These are phyloP conservation scores for Microtus ochrogaster DNA, from an alignment of 2,113 vertebrate species.

Conservation along the genomic window DNA sequence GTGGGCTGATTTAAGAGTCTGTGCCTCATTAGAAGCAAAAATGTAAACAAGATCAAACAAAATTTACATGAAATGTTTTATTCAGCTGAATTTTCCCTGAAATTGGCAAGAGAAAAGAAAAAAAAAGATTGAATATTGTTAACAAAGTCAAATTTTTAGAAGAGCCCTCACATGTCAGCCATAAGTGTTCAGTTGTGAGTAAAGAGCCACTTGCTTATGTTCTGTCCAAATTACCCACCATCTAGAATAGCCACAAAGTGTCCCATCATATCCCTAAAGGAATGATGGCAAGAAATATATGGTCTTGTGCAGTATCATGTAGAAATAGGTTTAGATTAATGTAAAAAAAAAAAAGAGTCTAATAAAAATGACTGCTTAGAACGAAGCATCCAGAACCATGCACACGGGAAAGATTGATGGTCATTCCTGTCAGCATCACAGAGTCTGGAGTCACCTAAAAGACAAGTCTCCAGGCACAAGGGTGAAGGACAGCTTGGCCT, in stretches of 20 bases:
- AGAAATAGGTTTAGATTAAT: constrained; percentile 25
- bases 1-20: constrained; percentile 59
- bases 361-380: not conserved
- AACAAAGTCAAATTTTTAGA: constrained; percentile 40
- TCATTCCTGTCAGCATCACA: not conserved
- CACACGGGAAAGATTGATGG: not conserved
- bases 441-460: not conserved
- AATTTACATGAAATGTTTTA: constrained; percentile 77
- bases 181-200: not conserved
- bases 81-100: constrained; percentile 64
- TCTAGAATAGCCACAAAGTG: not conserved
- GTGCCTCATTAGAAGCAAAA: constrained; percentile 69
- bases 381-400: not conserved
- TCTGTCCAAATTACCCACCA: not conserved
- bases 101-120: constrained; percentile 55
- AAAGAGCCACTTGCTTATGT: not conserved
- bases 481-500: not conserved
- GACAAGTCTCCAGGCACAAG: not conserved
- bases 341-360: not conserved
- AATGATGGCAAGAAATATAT: constrained; percentile 2
- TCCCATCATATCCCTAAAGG: not conserved
- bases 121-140: not conserved
- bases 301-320: not conserved
- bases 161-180: not conserved
- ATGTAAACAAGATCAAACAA: constrained; percentile 66